Percentiles rank a stretch among this genome's conserved stretches.
Conservation (phyloP, 2,113 vertebrate genomes). For the Lota lota region DNA sequence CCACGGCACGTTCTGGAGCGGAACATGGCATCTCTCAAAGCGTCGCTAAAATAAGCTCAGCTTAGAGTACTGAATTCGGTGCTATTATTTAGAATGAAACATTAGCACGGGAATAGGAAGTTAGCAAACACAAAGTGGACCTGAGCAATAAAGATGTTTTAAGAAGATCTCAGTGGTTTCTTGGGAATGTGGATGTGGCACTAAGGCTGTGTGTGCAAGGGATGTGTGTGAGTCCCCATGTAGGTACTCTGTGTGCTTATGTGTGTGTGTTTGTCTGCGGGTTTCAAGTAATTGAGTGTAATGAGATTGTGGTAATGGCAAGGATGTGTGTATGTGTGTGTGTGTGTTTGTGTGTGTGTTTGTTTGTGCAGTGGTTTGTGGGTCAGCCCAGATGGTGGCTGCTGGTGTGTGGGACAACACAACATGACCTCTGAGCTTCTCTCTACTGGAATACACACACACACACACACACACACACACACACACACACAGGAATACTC, state of each 20-base stretch:
- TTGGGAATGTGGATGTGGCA: too few species aligned
- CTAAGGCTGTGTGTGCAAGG: not conserved
- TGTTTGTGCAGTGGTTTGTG: constrained; percentile 30
- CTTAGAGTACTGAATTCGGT: too few species aligned
- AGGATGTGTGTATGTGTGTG: not conserved
- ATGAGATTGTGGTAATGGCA: too few species aligned
- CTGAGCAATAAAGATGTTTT: too few species aligned
- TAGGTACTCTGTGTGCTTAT: constrained; percentile 38
- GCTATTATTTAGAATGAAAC: too few species aligned
- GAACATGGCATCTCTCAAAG: too few species aligned
- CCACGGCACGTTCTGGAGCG: too few species aligned
- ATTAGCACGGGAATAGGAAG: too few species aligned
- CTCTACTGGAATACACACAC: constrained; percentile 17
- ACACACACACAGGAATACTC: not conserved
- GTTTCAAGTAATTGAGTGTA: constrained; percentile 21
- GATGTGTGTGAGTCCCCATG: not conserved
- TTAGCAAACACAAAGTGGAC: too few species aligned
- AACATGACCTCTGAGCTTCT: constrained; percentile 30
- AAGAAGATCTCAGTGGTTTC: too few species aligned
- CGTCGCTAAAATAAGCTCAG: constrained; percentile 18
- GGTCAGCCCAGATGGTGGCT: constrained; percentile 43
- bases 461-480: constrained; percentile 5
- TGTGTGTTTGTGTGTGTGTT: not conserved
- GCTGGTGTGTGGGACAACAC: constrained; percentile 31
- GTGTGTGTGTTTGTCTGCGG: too few species aligned